Evolutionary conservation across 35 echinoderm and acorn worm genomes (phyloP), one percentile per base, ranked within the genome.

Genomic region (Apostichopus parvimensis): DNA sequence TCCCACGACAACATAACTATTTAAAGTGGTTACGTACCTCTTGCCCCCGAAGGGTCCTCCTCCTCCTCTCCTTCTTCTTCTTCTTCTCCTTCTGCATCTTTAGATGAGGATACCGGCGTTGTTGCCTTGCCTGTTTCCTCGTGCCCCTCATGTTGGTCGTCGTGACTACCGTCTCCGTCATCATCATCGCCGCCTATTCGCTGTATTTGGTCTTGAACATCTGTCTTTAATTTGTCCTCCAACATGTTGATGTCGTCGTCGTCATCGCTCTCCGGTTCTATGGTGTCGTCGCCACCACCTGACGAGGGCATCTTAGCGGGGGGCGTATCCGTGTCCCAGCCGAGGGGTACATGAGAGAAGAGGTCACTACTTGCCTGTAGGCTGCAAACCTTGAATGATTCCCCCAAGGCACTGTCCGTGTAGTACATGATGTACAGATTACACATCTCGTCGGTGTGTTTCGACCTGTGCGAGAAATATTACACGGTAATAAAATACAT

Each of bases 381-480:
- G 1, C 61, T 13, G 62, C 97, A 99, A 21, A 64, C 87, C 15
- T 95, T 52, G 52, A 87, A 95, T 11, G 93, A 18, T 15, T 94
- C 81, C 0, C 93, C 97, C 9, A 53, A 25, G 4, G 9, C 22
- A 22, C 92, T 73, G 86, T 96, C 95, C 1, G 95, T 96, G 90
- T 96, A 99, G 90, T 99, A 99, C 97, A 99, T 99, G 28, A 99
- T 90, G 93, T 99, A 99, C 53, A 99, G 64, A 68, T 99, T 99
- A 88, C 97, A 99, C 97, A 99, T 99, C 64, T 99, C 97, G 92
- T 99, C 97, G 54, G 79, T 34, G 83, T 92, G 82, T 12, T 93
- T 94, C 10, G 83, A 68, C 59, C 97, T 98, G 71, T 18, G 34
- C n/a, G 21, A 75, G 21, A 75, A 5, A 5, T 6, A 73, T 73